phyloP scores from a whole-genome alignment of 2,797 vertebrate genomes.

The Balearica regulorum region DNA sequence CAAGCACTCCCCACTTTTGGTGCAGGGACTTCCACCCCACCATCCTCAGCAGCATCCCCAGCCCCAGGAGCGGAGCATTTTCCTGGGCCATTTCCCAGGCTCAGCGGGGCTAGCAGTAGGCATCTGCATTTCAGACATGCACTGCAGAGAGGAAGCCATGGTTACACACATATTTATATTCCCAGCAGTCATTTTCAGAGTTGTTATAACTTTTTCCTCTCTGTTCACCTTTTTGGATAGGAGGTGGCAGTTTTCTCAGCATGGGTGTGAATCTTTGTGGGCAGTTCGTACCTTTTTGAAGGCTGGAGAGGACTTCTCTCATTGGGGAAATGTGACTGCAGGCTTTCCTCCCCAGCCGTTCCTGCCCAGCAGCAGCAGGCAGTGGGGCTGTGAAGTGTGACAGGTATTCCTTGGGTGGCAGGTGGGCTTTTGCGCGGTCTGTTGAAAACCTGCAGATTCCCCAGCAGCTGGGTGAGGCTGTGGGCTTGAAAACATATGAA shows the following conservation, averaged over 20 bases:
- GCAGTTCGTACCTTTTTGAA: not conserved
- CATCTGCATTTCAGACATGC: not conserved
- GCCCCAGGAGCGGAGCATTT: not conserved
- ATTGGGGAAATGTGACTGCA: not conserved
- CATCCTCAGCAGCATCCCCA: not conserved
- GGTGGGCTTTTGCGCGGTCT: fast-evolving
- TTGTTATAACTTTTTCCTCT: not conserved
- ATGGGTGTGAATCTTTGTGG: not conserved
- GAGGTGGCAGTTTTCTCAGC: not conserved
- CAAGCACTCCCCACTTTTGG: not conserved
- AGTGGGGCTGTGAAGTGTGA: not conserved
- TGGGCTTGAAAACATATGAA: not conserved
- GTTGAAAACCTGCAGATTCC: not conserved
- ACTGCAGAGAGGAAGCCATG: not conserved
- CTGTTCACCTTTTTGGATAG: not conserved
- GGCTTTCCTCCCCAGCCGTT: not conserved
- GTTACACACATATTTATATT: not conserved
- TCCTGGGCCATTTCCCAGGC: not conserved
- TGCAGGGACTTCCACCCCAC: not conserved
- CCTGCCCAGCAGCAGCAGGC: not conserved
- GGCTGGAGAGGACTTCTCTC: not conserved
- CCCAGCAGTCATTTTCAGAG: not conserved
- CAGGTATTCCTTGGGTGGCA: fast-evolving
- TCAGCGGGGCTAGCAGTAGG: not conserved
- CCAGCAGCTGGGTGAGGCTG: not conserved